Evolutionary conservation across 2,888 invertebrate genomes (phyloP).

Genomic region (Acrocera orbiculus): DNA sequence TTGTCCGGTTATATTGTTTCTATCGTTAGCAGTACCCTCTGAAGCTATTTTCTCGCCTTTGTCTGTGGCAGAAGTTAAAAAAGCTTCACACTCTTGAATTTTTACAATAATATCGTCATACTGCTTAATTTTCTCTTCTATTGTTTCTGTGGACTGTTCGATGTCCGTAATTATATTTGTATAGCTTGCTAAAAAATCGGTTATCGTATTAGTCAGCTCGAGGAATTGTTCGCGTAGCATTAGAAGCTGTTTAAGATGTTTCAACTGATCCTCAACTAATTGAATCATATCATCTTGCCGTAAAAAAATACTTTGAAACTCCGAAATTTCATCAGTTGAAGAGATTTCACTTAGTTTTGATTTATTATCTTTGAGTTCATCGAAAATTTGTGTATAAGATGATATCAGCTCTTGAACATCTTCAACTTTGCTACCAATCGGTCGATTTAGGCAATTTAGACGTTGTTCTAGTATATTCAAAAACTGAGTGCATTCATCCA

Average conservation of each 20-base stretch:
- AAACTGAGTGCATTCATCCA: slow-evolving; percentile 64
- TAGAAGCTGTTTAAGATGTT: slow-evolving; percentile 58
- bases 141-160: slow-evolving; percentile 62
- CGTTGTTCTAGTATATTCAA: slow-evolving; percentile 68
- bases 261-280: slow-evolving; percentile 70
- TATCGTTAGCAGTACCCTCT: slow-evolving; percentile 73
- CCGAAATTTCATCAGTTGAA: slow-evolving; percentile 51
- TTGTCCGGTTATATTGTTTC: slow-evolving; percentile 74
- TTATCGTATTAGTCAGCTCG: slow-evolving; percentile 69
- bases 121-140: slow-evolving; percentile 72
- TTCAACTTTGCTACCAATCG: slow-evolving; percentile 71
- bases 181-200: slow-evolving; percentile 71
- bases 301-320: slow-evolving; percentile 56
- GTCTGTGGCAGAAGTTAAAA: slow-evolving; percentile 70
- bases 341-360: slow-evolving; percentile 60
- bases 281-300: slow-evolving; percentile 76
- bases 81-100: slow-evolving; percentile 80
- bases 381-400: slow-evolving; percentile 59
- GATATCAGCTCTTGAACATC: slow-evolving; percentile 72
- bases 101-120: slow-evolving; percentile 73
- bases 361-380: slow-evolving; percentile 61
- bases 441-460: slow-evolving; percentile 64
- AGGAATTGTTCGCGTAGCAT: slow-evolving; percentile 76
- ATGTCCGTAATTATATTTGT: slow-evolving; percentile 71
- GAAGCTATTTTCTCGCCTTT: slow-evolving; percentile 86